These are phyloP conservation scores for Tridacna gigas DNA, from an alignment of 2,888 invertebrate species.

Conservation along the genomic window DNA sequence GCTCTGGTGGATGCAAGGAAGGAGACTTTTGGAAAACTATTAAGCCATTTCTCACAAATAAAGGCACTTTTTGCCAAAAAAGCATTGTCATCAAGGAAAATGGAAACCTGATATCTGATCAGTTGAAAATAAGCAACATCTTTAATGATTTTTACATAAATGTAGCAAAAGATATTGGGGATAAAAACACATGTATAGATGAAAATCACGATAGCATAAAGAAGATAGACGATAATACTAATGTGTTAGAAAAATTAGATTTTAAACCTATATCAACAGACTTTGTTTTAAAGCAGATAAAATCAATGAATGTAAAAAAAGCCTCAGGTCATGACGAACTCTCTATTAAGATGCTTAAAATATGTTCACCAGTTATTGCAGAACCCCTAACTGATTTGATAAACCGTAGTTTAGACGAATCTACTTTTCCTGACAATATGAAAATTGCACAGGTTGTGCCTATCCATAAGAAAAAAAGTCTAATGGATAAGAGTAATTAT, in stretches of 20 bases:
- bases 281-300: constrained; percentile 9
- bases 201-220: no score
- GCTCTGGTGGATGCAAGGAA: no score
- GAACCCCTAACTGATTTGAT: no score
- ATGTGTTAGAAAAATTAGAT: neutral
- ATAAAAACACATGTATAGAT: no score
- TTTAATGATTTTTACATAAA: no score
- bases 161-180: no score
- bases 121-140: neutral
- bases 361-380: constrained; percentile 7
- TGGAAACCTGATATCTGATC: constrained; percentile 10
- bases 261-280: neutral
- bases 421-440: neutral
- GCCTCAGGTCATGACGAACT: constrained; percentile 15
- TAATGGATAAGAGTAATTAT: constrained; percentile 30
- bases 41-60: constrained; percentile 26
- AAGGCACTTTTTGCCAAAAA: constrained; percentile 11
- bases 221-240: neutral
- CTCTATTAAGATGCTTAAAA: constrained; percentile 23
- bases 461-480: constrained; percentile 23
- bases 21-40: constrained; percentile 37
- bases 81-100: constrained; percentile 27
- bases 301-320: constrained; percentile 13
- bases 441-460: constrained; percentile 10
- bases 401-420: no score